Evolutionary conservation across 2,113 vertebrate species (phyloP).

Genomic region (Tachysurus vachellii): DNA sequence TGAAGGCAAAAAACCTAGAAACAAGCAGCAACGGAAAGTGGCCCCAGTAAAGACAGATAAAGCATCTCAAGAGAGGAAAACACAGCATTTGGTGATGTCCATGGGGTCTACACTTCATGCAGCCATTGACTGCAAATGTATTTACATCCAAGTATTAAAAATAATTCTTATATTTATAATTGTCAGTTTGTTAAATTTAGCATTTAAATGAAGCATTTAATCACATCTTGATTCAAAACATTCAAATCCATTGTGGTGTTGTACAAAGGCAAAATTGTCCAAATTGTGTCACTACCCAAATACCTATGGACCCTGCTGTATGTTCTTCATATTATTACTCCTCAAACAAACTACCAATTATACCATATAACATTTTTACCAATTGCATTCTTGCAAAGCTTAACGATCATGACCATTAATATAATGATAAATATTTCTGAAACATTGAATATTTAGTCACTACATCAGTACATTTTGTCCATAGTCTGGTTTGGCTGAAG

Average conservation of each 20-base stretch:
- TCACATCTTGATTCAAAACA: neutral
- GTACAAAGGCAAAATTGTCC: neutral
- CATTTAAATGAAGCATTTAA: neutral
- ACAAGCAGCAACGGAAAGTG: too few relatives aligned
- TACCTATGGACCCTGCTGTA: too few relatives aligned
- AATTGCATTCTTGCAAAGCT: neutral
- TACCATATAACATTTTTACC: neutral
- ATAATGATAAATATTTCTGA: constrained; percentile 20
- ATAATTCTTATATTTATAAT: neutral
- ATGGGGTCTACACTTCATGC: too few relatives aligned
- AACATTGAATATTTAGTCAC: neutral
- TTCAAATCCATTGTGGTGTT: neutral
- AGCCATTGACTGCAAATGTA: too few relatives aligned
- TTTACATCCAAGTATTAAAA: neutral
- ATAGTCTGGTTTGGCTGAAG: constrained; percentile 22
- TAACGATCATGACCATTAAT: neutral
- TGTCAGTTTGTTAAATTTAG: neutral
- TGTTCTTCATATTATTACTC: neutral
- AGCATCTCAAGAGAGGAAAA: too few relatives aligned
- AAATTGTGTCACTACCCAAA: neutral
- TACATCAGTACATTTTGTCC: neutral
- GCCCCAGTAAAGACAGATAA: too few relatives aligned
- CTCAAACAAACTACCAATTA: neutral
- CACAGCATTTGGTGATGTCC: too few relatives aligned
- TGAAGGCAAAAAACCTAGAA: too few relatives aligned